Conservation (phyloP, 1,140 invertebrate genomes). For the Odontomachus brunneus region DNA sequence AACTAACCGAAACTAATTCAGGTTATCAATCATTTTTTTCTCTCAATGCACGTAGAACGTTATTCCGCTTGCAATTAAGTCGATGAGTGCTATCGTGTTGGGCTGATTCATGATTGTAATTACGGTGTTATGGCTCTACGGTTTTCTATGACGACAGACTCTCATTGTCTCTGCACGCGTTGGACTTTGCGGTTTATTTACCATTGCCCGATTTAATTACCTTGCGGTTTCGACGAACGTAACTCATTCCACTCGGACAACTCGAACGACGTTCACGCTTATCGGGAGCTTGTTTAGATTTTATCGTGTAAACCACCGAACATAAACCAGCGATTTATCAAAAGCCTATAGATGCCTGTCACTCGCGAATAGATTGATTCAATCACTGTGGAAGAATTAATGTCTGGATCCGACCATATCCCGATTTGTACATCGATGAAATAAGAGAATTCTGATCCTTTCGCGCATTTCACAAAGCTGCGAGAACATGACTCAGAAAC, state of each 20-base stretch:
- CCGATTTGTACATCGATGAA: too few species aligned
- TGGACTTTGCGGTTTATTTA: background rate
- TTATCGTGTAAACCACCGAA: background rate
- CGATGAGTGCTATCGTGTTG: slow-evolving; percentile 5
- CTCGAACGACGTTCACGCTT: background rate
- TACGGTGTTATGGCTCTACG: slow-evolving; percentile 21
- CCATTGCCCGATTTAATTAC: background rate
- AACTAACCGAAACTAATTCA: too few species aligned
- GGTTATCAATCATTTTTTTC: too few species aligned
- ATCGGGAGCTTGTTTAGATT: background rate
- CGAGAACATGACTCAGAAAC: too few species aligned
- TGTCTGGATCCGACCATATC: too few species aligned
- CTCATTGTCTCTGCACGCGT: background rate
- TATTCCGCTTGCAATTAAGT: slow-evolving; percentile 8
- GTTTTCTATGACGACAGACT: slow-evolving; percentile 8
- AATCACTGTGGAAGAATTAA: too few species aligned
- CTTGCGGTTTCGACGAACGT: slow-evolving; percentile 6
- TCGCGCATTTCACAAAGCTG: too few species aligned
- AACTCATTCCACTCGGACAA: background rate
- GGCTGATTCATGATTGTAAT: slow-evolving; percentile 28
- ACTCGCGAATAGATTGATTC: too few species aligned
- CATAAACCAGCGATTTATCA: background rate
- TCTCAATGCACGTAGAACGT: too few species aligned
- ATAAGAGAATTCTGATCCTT: too few species aligned
- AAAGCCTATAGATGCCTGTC: background rate